Percentiles rank a stretch among this genome's conserved stretches.
Conservation (phyloP, 2,888 invertebrate species). For the Standfussiana lucernea region DNA sequence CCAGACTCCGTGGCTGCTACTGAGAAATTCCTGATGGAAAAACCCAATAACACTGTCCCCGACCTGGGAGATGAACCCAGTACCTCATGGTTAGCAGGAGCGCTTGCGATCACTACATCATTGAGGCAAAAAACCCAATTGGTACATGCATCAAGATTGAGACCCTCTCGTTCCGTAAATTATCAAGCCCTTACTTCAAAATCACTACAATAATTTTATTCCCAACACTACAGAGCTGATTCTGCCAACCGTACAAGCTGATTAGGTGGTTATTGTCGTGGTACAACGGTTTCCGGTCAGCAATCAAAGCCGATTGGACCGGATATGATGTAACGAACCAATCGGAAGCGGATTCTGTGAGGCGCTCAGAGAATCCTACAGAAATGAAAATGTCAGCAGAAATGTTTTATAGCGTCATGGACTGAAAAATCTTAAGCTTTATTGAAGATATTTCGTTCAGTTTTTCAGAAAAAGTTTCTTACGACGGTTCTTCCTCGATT, state of each 20-base stretch:
- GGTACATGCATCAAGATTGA: not conserved
- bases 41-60: not conserved
- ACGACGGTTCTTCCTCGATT: too few species aligned
- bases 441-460: too few species aligned
- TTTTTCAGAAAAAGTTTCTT: too few species aligned
- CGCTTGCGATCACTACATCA: not conserved
- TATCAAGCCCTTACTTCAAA: not conserved
- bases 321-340: constrained; percentile 64
- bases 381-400: constrained; percentile 5
- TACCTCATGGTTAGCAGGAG: not conserved
- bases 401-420: not conserved
- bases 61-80: not conserved
- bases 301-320: constrained; percentile 59
- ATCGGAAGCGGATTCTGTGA: constrained; percentile 53
- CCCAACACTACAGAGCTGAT: constrained; percentile 10
- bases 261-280: constrained; percentile 33
- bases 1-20: not conserved
- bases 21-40: not conserved
- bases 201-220: constrained; percentile 8
- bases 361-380: constrained; percentile 2
- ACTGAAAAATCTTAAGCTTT: not conserved
- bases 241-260: constrained; percentile 4
- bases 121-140: not conserved
- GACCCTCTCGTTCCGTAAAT: not conserved
- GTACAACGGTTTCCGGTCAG: constrained; percentile 59